These are phyloP conservation scores for Sebastes wilsoni DNA, from an alignment of 2,797 vertebrate genomes.

Conservation along the genomic window DNA sequence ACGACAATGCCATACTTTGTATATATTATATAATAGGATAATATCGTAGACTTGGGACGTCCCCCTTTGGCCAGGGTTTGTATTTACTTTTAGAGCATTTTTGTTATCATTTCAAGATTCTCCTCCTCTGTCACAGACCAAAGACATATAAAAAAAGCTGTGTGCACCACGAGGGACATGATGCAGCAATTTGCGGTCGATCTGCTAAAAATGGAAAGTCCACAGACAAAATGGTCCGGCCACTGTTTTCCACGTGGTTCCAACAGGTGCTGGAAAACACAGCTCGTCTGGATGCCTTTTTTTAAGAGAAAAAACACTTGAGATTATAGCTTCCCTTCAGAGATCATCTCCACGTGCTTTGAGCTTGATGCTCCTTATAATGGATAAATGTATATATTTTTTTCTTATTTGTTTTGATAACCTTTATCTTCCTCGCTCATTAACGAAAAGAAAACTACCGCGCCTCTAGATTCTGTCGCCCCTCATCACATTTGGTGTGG, in stretches of 20 bases:
- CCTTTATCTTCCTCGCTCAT: conserved; percentile 32
- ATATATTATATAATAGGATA: background rate
- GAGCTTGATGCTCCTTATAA: conserved; percentile 30
- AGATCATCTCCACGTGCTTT: background rate
- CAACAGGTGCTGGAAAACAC: conserved; percentile 71
- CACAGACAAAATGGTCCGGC: conserved; percentile 46
- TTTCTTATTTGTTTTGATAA: conserved; percentile 27
- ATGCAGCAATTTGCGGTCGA: conserved; percentile 71
- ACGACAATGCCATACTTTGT: background rate
- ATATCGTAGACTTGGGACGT: background rate
- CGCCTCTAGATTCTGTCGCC: conserved; percentile 6
- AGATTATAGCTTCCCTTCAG: conserved; percentile 53
- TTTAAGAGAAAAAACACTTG: conserved; percentile 35
- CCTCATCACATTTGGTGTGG: conserved; percentile 61
- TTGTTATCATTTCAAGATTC: conserved; percentile 45
- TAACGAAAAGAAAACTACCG: conserved; percentile 14
- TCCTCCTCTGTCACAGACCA: conserved; percentile 37
- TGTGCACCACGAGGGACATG: conserved; percentile 47
- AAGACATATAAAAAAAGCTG: conserved; percentile 31
- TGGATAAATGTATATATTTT: conserved; percentile 1
- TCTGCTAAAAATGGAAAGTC: conserved; percentile 73
- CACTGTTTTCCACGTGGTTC: conserved; percentile 57
- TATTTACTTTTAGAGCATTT: conserved; percentile 35
- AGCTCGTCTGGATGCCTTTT: conserved; percentile 41
- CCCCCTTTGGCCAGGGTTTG: background rate